phyloP scores from a whole-genome alignment of 2,888 invertebrate genomes.

The Galerucella nymphaeae region DNA sequence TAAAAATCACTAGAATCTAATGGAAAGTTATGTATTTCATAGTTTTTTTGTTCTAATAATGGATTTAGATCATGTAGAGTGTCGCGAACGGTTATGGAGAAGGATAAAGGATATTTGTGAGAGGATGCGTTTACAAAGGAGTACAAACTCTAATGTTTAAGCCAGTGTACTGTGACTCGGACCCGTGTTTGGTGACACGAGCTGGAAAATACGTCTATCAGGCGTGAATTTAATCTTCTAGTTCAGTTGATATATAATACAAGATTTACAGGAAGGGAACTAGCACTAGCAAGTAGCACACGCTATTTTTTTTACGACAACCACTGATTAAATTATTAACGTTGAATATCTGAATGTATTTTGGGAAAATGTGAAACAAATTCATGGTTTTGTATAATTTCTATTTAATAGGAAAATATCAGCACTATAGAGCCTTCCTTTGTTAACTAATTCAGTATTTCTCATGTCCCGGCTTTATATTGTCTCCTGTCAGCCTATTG shows the following conservation, averaged over 20 bases:
- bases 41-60: constrained; percentile 2
- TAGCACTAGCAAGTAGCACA: too few relatives aligned
- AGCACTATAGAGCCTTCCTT: too few relatives aligned
- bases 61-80: background rate
- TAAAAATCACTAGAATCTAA: too few relatives aligned
- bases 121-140: constrained; percentile 21
- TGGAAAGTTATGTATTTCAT: background rate
- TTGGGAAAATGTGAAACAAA: too few relatives aligned
- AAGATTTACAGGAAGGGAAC: constrained; percentile 8
- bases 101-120: constrained; percentile 21
- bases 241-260: constrained; percentile 4
- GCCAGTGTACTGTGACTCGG: constrained; percentile 11
- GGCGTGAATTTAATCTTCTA: background rate
- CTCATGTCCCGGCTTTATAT: too few relatives aligned
- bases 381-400: too few relatives aligned
- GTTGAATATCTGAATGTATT: too few relatives aligned
- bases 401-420: too few relatives aligned
- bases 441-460: too few relatives aligned
- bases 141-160: constrained; percentile 21
- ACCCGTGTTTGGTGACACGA: constrained; percentile 12
- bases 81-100: constrained; percentile 7
- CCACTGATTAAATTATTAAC: too few relatives aligned
- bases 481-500: too few relatives aligned
- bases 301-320: too few relatives aligned
- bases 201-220: constrained; percentile 9